phyloP scores from a whole-genome alignment of 2,113 vertebrate genomes.

The Eurystomus gularis region DNA sequence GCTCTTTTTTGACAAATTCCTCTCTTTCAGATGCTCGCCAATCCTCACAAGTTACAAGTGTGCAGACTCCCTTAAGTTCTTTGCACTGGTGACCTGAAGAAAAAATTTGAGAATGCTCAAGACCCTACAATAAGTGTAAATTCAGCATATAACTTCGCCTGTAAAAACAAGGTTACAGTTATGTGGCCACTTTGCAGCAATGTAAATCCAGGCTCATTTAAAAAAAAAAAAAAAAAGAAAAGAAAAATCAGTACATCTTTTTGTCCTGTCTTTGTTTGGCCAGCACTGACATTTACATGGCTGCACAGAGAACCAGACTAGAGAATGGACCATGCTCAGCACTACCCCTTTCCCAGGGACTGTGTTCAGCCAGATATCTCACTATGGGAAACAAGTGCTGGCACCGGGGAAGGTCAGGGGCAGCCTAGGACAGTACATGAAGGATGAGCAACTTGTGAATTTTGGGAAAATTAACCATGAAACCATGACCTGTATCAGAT shows the following conservation, averaged over 20 bases:
- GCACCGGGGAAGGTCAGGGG: neutral
- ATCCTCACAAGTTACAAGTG: neutral
- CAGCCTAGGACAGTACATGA: neutral
- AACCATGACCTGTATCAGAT: neutral
- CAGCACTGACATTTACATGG: neutral
- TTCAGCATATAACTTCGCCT: neutral
- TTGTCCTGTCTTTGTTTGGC: neutral
- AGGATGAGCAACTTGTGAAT: neutral
- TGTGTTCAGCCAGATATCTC: neutral
- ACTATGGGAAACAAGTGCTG: neutral
- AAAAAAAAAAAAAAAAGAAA: neutral
- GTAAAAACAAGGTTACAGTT: neutral
- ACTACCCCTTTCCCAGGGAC: neutral
- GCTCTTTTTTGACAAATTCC: neutral
- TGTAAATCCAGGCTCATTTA: neutral
- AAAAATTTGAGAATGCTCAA: neutral
- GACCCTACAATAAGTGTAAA: neutral
- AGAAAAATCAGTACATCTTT: neutral
- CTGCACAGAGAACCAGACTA: neutral
- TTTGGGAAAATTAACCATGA: neutral
- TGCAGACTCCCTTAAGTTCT: neutral
- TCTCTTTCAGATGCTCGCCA: neutral
- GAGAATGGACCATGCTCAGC: neutral
- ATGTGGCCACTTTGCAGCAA: neutral
- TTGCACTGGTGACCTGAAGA: neutral